Evolutionary conservation across 2,113 vertebrate genomes (phyloP), one percentile per base, ranked within the genome.

Genomic region (Leptodactylus fuscus): DNA sequence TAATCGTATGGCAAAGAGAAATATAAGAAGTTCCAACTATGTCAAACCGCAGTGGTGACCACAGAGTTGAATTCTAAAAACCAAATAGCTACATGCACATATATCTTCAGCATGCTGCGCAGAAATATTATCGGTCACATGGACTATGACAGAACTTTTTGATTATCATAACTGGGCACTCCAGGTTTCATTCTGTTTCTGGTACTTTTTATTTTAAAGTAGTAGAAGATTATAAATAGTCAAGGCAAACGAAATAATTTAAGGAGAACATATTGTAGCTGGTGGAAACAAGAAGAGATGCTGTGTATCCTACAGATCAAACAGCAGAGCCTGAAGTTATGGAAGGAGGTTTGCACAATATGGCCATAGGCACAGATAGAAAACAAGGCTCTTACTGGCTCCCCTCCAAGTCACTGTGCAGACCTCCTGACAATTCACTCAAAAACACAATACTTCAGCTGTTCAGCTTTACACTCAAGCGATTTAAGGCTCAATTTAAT

Each of bases 341-440:
- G 12, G 82, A 88, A 77, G 0, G 0, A 89, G 85, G 27, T 29
- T 75, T 0, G 9, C 90, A 89, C 83, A 91, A 83, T 80, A 83
- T 27, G 58, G 85, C 87, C 88, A 90, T 0, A 0, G 90, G 87
- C 71, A 85, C 58, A 84, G 76, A 34, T 88, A 88, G 73, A 88
- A 91, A 90, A 85, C 60, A 88, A 88, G 55, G 51, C 82, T 69
- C 44, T 75, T 83, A 9, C 27, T 92, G 91, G 92, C 88, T 27
- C 32, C 53, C 2, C 8, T 89, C 89, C 92, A 92, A 88, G 92
- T 86, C 69, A 89, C 86, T 32, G 32, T 73, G 83, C 18, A 74
- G 79, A 11, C 82, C 86, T 88, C 89, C 87, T 91, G 90, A 87
- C 91, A 91, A 67, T 88, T 90, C 89, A 89, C 83, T 89, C 88